Evolutionary conservation across 1,140 invertebrate genomes (phyloP), one percentile per base, ranked within the genome.

Genomic region (Drosophila bipectinata): DNA sequence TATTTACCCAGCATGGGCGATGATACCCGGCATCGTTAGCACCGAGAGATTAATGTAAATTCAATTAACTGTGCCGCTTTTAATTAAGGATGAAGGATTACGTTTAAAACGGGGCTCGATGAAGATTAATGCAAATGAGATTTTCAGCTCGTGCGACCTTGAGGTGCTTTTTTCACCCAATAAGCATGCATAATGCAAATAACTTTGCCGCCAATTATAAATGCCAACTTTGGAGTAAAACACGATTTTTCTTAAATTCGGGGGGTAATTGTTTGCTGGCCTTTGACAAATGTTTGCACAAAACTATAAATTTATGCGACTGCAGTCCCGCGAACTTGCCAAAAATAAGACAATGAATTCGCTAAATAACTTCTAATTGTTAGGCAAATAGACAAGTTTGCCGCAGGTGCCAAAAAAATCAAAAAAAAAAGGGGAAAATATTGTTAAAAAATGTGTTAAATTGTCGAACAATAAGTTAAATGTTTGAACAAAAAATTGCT

Each of bases 331-430:
- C 59, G 62, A 80, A 73, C 68, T 61, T 63, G 61, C 66, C 68
- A 84, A 79, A 76, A 75, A 79, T 58, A 55, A 88, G 48, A 88
- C 76, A 83, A 88, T 79, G 76, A 77, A 71, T 74, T 71, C 63
- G 64, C 79, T 73, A 88, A 87, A 88, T 79, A 88, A 75, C 79
- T 87, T 88, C 83, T 87, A 88, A 88, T 88, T 88, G 83, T 79
- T 88, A 72, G 58, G 61, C 84, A 88, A 88, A 88, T 79, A 88
- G 78, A 60, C 64, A 74, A 51, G 21, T 48, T 39, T 39, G 52
- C 64, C 56, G 51, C 47, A 34, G 69, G 48, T 32, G 8, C 30
- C 12, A 24, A 18, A n/a, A 18, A 58, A 58, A 80, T 37, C 60
- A 7, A 7, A n/a, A 14, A 7, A 15, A 44, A 14, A n/a, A 14